Base-by-base conservation (phyloP, 2,797 vertebrate species). In the Lepilemur ruficaudatus region DNA sequence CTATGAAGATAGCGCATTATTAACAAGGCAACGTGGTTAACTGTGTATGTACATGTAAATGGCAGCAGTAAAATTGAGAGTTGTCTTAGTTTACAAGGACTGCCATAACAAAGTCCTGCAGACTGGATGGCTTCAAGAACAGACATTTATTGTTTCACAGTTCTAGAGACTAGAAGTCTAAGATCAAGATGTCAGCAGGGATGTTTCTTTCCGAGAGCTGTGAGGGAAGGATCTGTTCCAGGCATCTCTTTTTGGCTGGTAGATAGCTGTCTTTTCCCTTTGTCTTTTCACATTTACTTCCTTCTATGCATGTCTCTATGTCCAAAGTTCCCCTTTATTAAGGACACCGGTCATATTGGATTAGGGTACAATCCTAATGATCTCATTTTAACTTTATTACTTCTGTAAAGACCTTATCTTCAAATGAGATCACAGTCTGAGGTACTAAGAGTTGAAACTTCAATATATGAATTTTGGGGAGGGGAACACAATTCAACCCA, bases 31-130 rank as follows among this genome's bases (percentile, higher is more conserved):
- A 43, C 4, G 4, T 43, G 35, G 25, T 23, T 67, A 32, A 76
- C 4, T 14, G 10, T 38, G 9, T 46, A n/a, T 7, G 20, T 6
- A 0, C 10, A 0, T 75, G 15, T 57, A 13, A 8, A 11, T 28
- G 65, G 15, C 1, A 13, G 17, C 48, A 5, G 28, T 52, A 43
- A 89, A 41, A 50, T 25, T n/a, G 25, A 13, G 50, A 46, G 4
- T 61, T 82, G 28, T 48, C 63, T 63, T 75, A 9, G 25, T 32
- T 52, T 87, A 9, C 38, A 35, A 55, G 5, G 17, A n/a, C 4
- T 67, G 13, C n/a, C 63, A 23, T 14, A 55, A 18, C 35, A 43
- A 32, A 73, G 5, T 3, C 22, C 20, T 12, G 4, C 25, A 57
- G 22, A 32, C 25, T 5, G 1, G 9, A 23, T 48, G 8, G 2